Base-by-base conservation (phyloP, 1,140 invertebrate species). In the Artemia franciscana region DNA sequence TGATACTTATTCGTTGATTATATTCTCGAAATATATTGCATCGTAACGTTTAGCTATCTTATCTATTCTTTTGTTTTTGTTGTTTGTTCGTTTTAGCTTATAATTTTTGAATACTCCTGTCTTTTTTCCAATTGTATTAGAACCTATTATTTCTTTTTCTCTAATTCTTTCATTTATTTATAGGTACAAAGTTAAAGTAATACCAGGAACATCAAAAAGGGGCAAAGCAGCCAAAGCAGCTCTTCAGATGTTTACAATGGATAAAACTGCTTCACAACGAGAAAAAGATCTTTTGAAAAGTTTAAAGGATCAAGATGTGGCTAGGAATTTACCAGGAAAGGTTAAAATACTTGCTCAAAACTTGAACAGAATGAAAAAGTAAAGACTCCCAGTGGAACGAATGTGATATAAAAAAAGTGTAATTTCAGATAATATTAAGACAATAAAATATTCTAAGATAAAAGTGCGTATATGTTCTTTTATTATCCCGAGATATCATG, bases 301-400 rank as follows among this genome's bases (percentile, higher is more conserved):
- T 9, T 83, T 97, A 4, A 92, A 92, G 74, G 91, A 97, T 70
- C 88, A 95, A 73, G 84, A 86, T 65, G 74, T 96, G 58, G 87
- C 88, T 0, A 79, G 90, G 69, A 97, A 98, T 77, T 82, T 98
- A 70, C 95, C 95, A n/a, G 92, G 92, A 64, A 97, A 96, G 78
- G 92, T 98, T 0, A 98, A 98, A 76, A 75, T 98, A 18, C 75
- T 77, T n/a, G 74, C 70, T 21, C 65, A 68, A 5, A 70, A 71
- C 58, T 65, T 68, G 18, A 62, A 62, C 39, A 69, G 68, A 65
- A 26, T 65, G 15, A 69, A 68, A 62, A 69, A 68, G 39, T 68
- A 64, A 62, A 7, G 25, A 21, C n/a, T n/a, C n/a, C n/a, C n/a
- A n/a, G n/a, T n/a, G n/a, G n/a, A n/a, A n/a, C n/a, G n/a, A n/a